phyloP scores from a whole-genome alignment of 2,888 invertebrate species.

The Slavum lentiscoides region DNA sequence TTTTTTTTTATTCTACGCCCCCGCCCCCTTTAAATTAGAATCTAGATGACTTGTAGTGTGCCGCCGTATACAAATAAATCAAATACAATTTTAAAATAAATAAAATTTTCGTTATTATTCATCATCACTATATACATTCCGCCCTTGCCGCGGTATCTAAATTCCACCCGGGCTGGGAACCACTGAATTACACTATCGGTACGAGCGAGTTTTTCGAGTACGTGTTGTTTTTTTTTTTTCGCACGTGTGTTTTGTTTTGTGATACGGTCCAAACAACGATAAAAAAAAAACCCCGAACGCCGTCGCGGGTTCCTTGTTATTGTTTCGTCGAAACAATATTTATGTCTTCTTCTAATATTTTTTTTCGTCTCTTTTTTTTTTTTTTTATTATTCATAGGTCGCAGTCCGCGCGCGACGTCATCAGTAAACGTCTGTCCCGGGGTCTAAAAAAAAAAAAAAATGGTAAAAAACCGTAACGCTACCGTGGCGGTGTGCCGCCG shows the following conservation, averaged over 20 bases:
- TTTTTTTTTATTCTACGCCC: too few species aligned
- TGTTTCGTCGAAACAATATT: not conserved
- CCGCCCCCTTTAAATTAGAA: too few species aligned
- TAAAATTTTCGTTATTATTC: too few species aligned
- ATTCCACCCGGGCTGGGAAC: too few species aligned
- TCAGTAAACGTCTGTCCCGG: not conserved
- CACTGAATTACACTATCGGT: too few species aligned
- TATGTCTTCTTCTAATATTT: too few species aligned
- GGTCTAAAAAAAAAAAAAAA: not conserved
- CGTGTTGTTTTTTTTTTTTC: slow-evolving; percentile 10
- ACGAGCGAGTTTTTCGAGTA: not conserved
- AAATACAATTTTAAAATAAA: too few species aligned
- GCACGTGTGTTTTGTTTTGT: slow-evolving; percentile 21
- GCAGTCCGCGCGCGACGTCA: not conserved
- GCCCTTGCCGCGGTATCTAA: too few species aligned
- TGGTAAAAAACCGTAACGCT: not conserved
- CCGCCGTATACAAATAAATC: too few species aligned
- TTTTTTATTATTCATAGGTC: too few species aligned
- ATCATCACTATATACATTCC: too few species aligned
- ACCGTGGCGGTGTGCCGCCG: not conserved
- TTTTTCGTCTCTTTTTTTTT: not conserved
- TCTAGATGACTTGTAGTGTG: too few species aligned
- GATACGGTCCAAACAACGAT: slow-evolving; percentile 32
- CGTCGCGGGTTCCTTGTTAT: slow-evolving; percentile 41
- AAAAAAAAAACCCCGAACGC: not conserved